Conservation (phyloP, 2,113 vertebrate species). For the Reinhardtius hippoglossoides region DNA sequence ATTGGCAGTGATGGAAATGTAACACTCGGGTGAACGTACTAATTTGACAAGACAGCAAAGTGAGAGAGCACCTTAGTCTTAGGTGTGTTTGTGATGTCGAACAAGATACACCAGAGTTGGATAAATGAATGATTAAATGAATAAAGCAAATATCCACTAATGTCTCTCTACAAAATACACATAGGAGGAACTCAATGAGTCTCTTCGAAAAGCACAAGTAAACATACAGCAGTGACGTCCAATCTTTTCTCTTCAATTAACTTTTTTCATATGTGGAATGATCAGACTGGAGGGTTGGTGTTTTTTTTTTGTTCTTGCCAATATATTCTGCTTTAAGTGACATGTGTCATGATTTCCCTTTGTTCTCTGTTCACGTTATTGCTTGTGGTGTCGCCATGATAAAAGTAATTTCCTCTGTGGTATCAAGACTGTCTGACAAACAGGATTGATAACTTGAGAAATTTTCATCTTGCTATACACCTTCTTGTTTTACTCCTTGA, state of each 20-base stretch:
- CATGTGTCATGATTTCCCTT: constrained; percentile 19
- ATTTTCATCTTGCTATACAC: constrained; percentile 18
- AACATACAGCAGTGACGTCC: background rate
- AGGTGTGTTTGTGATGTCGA: too few species aligned
- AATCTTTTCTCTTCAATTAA: background rate
- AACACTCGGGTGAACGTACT: too few species aligned
- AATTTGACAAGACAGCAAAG: too few species aligned
- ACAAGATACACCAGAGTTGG: background rate
- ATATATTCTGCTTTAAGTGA: constrained; percentile 40
- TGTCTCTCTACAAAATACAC: background rate
- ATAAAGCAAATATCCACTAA: too few species aligned
- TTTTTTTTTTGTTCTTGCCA: constrained; percentile 13
- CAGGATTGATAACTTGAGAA: constrained; percentile 25
- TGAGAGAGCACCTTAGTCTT: too few species aligned
- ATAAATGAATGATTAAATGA: too few species aligned
- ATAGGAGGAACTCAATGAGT: background rate
- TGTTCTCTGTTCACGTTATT: constrained; percentile 8
- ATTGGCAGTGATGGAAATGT: too few species aligned
- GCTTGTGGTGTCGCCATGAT: constrained; percentile 35
- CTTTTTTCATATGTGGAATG: background rate
- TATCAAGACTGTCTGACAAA: constrained; percentile 27
- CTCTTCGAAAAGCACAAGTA: background rate
- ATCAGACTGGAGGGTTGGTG: constrained; percentile 5
- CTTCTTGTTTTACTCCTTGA: constrained; percentile 20
- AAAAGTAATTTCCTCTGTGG: constrained; percentile 45